Conservation (phyloP, 2,797 vertebrate genomes). For the Strix occidentalis region DNA sequence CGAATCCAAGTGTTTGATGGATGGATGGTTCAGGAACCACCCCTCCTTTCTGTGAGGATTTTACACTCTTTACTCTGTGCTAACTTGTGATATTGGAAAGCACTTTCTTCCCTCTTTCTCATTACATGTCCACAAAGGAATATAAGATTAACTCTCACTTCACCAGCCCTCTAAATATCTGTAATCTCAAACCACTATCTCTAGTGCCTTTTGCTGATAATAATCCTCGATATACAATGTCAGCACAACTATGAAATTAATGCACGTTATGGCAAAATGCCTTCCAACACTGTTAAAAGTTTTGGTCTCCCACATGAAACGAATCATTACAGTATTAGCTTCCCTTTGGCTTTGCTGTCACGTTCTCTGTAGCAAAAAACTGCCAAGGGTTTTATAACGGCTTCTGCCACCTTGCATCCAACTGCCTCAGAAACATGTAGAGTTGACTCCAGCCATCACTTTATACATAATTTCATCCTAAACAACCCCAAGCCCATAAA, state of each 20-base stretch:
- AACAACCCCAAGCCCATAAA: neutral
- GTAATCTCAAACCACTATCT: neutral
- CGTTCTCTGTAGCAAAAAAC: neutral
- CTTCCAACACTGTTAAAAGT: neutral
- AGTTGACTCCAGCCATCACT: neutral
- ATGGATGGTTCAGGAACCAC: neutral
- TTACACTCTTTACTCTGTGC: neutral
- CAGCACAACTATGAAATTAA: neutral
- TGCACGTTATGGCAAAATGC: neutral
- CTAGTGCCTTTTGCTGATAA: neutral
- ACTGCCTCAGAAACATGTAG: neutral
- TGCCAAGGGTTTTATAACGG: neutral
- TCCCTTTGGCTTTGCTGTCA: constrained; percentile 13
- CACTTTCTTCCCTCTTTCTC: neutral
- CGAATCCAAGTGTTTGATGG: neutral
- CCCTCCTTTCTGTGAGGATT: neutral
- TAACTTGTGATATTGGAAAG: neutral
- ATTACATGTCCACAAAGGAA: neutral
- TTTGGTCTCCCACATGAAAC: neutral
- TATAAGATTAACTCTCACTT: neutral
- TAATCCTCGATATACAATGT: neutral
- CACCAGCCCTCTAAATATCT: neutral
- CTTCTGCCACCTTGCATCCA: neutral
- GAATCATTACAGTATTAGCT: constrained; percentile 19
- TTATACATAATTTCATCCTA: constrained; percentile 1